These are phyloP conservation scores for Drosophila testacea DNA, from an alignment of 2,888 invertebrate genomes.

Conservation along the genomic window DNA sequence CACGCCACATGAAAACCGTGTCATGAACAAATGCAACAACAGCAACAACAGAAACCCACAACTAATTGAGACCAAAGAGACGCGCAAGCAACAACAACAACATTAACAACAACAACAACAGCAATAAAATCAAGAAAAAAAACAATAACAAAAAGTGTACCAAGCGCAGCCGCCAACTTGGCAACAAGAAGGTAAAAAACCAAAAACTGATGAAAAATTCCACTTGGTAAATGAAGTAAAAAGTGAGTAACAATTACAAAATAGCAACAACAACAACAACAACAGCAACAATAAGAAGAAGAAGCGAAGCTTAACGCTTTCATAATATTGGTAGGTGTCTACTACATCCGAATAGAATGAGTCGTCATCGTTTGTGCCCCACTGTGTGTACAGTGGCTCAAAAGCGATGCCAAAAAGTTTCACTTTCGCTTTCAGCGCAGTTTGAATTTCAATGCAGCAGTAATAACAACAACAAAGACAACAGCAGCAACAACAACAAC, in stretches of 20 bases:
- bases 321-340: slow-evolving; percentile 55
- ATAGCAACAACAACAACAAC: slow-evolving; percentile 25
- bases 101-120: slow-evolving; percentile 26
- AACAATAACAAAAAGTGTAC: slow-evolving; percentile 35
- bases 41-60: slow-evolving; percentile 71
- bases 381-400: slow-evolving; percentile 57
- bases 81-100: slow-evolving; percentile 24
- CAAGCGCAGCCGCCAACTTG: slow-evolving; percentile 48
- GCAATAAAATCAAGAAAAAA: slow-evolving; percentile 16
- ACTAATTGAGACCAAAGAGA: slow-evolving; percentile 70
- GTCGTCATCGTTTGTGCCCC: slow-evolving; percentile 39
- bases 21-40: slow-evolving; percentile 82
- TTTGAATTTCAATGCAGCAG: slow-evolving; percentile 65
- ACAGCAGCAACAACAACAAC: slow-evolving; percentile 21
- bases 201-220: slow-evolving; percentile 40
- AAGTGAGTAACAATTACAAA: slow-evolving; percentile 59
- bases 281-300: slow-evolving; percentile 43
- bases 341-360: slow-evolving; percentile 59
- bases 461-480: slow-evolving; percentile 32
- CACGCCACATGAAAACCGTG: slow-evolving; percentile 74
- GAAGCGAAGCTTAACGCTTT: slow-evolving; percentile 61
- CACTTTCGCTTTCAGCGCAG: slow-evolving; percentile 84
- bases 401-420: slow-evolving; percentile 78
- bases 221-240: slow-evolving; percentile 51
- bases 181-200: slow-evolving; percentile 53